These are phyloP conservation scores for Thysanoteuthis rhombus DNA, from an alignment of 2,888 invertebrate species.

Conservation along the genomic window DNA sequence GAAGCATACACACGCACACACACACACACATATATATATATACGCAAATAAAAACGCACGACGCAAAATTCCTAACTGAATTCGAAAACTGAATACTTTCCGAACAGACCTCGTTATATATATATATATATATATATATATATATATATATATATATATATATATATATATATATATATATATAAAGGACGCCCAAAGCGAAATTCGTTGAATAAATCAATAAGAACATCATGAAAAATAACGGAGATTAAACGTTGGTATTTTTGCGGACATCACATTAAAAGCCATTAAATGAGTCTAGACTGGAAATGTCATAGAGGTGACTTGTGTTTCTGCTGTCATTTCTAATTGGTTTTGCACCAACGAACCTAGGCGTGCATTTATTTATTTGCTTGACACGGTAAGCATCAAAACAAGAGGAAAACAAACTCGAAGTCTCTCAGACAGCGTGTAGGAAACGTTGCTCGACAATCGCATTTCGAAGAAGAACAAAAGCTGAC, in stretches of 20 bases:
- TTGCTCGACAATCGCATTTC: neutral
- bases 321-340: neutral
- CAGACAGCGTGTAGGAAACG: neutral
- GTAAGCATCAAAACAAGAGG: neutral
- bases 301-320: neutral
- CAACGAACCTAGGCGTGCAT: neutral
- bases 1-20: no score
- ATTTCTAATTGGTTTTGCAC: neutral
- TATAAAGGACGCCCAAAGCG: neutral
- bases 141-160: neutral
- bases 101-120: no score
- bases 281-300: slow-evolving; percentile 12
- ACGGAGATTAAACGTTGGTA: neutral
- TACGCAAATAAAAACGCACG: no score
- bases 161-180: neutral
- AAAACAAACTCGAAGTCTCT: neutral
- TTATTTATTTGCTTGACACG: neutral
- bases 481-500: neutral
- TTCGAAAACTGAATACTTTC: no score
- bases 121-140: neutral
- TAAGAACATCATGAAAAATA: neutral
- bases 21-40: no score
- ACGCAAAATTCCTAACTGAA: no score
- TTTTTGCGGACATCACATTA: neutral
- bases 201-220: neutral